These are phyloP conservation scores for Eleginops maclovinus DNA, from an alignment of 2,113 vertebrate genomes.

Conservation along the genomic window DNA sequence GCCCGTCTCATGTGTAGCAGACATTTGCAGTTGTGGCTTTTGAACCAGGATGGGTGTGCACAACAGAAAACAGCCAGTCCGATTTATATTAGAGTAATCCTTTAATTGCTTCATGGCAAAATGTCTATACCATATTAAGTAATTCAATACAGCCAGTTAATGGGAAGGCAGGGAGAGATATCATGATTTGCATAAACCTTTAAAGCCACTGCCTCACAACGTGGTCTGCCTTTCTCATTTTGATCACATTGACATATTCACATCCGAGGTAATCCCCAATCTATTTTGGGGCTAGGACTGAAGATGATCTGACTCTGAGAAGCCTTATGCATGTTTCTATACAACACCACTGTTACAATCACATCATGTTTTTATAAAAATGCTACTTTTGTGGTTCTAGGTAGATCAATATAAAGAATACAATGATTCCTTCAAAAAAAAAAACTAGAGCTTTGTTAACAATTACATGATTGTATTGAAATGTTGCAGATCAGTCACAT, in stretches of 20 bases:
- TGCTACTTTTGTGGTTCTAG: slow-evolving; percentile 6
- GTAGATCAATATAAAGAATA: not conserved
- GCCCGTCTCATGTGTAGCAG: slow-evolving; percentile 49
- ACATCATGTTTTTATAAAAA: slow-evolving; percentile 47
- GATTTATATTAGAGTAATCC: slow-evolving; percentile 84
- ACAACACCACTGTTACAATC: slow-evolving; percentile 46
- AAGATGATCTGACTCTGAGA: slow-evolving; percentile 63
- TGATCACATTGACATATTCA: slow-evolving; percentile 78
- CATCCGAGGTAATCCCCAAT: slow-evolving; percentile 81
- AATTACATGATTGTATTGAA: not conserved
- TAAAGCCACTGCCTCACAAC: slow-evolving; percentile 75
- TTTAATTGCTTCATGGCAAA: slow-evolving; percentile 85
- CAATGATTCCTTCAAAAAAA: not conserved
- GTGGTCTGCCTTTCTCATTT: slow-evolving; percentile 73
- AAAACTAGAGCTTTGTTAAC: not conserved
- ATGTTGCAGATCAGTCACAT: not conserved
- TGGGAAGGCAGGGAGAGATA: slow-evolving; percentile 79
- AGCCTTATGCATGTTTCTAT: slow-evolving; percentile 39
- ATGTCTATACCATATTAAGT: slow-evolving; percentile 84
- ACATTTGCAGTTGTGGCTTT: slow-evolving; percentile 56
- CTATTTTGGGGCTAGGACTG: slow-evolving; percentile 68
- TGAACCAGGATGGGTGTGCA: slow-evolving; percentile 68
- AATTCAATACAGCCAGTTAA: slow-evolving; percentile 81
- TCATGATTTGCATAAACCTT: slow-evolving; percentile 85
- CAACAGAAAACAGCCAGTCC: slow-evolving; percentile 79